A percentile compares a stretch with the other conserved stretches of the same genome.
Conservation (phyloP, 1,140 invertebrate genomes). For the Brachionus rubens region DNA sequence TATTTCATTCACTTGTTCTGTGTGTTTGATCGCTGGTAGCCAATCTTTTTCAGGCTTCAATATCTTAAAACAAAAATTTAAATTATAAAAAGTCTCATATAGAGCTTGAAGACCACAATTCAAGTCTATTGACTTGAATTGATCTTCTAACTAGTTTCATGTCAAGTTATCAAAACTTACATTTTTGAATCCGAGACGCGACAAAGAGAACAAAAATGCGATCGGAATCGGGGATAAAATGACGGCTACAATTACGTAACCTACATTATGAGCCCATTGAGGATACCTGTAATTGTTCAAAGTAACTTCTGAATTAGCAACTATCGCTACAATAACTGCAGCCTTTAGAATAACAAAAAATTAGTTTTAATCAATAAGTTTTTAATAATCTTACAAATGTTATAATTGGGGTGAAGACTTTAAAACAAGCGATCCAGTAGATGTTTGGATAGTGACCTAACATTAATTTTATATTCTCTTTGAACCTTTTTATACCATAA, state of each 20-base stretch:
- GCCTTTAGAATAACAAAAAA: background rate
- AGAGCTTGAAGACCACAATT: too few relatives aligned
- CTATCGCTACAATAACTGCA: slow-evolving; percentile 6
- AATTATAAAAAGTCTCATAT: background rate
- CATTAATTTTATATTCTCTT: slow-evolving; percentile 41
- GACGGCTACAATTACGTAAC: slow-evolving; percentile 8
- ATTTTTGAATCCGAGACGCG: background rate
- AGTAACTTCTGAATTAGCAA: background rate
- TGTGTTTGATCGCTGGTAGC: background rate
- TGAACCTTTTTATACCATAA: slow-evolving; percentile 25
- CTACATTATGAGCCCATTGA: slow-evolving; percentile 5
- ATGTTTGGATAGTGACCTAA: slow-evolving; percentile 21
- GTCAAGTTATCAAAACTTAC: background rate
- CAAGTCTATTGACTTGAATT: too few relatives aligned
- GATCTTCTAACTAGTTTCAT: too few relatives aligned
- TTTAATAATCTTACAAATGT: background rate
- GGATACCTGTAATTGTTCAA: slow-evolving; percentile 42
- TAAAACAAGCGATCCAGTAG: slow-evolving; percentile 28
- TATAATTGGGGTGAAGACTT: slow-evolving; percentile 29
- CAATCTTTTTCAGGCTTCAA: background rate
- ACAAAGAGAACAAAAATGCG: background rate
- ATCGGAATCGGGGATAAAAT: slow-evolving; percentile 33
- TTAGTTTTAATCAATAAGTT: background rate
- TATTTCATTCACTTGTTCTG: background rate
- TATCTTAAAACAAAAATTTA: background rate